Evolutionary conservation across 2,888 invertebrate species (phyloP), one percentile per base, ranked within the genome.

Genomic region (Drosophila multiciliata): DNA sequence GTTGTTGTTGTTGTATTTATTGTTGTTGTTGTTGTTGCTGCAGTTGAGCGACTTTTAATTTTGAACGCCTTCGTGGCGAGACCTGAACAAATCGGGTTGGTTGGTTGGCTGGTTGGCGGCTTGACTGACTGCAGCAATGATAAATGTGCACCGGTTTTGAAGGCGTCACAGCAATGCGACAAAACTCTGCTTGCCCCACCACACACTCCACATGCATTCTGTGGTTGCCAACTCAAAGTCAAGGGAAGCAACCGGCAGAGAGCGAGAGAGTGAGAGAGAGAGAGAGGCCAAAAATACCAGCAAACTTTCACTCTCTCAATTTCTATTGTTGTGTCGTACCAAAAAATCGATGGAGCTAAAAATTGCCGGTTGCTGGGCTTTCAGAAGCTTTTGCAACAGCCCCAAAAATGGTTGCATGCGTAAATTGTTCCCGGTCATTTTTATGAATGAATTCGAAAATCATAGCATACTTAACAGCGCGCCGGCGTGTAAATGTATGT

Each of bases 31-130:
- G 73, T 53, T 66, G 77, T 57, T 76, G 63, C 26, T 67, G 72
- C 72, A 73, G 78, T 76, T 82, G 85, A 86, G 90, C 83, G 90
- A 86, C 91, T 91, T 91, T 91, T 89, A 91, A 91, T 91, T 91
- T 91, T 88, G 75, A 85, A 91, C 92, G 91, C 91, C 92, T 91
- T 85, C 88, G 80, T 75, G 71, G 79, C 80, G 69, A 75, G 88
- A 75, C 73, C 65, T 69, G 66, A 72, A 72, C 80, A 74, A 76
- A 85, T 88, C 83, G 83, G 83, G 83, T 89, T 90, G 86, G 90
- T 57, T 57, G 32, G 57, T 57, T 57, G 33, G 50, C n/a, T 49
- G 40, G 29, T 38, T 81, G 77, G 42, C 71, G 72, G 78, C 60
- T 68, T 81, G 84, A 68, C 72, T 77, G 83, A 80, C 72, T 83